These are phyloP conservation scores for Todus mexicanus DNA, from an alignment of 2,797 vertebrate genomes.

Conservation along the genomic window DNA sequence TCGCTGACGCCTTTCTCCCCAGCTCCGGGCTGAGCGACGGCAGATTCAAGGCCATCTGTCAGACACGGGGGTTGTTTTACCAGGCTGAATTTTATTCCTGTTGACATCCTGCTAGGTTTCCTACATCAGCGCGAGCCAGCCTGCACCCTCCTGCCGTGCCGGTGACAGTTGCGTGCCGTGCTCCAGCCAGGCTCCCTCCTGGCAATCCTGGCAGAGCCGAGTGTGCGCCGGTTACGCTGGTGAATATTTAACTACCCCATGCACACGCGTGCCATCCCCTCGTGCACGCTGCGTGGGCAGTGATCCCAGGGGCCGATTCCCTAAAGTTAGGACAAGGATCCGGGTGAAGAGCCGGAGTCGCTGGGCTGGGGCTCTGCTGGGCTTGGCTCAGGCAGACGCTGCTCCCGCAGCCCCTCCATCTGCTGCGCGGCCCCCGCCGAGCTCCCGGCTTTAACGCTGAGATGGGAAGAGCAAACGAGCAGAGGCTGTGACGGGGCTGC, in stretches of 20 bases:
- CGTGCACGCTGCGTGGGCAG: neutral
- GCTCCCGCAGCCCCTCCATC: neutral
- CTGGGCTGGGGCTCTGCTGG: too few relatives aligned
- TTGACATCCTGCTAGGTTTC: neutral
- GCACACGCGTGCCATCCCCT: rapidly evolving
- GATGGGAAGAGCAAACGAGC: neutral
- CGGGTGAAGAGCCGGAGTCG: neutral
- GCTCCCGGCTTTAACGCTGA: neutral
- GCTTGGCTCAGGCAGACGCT: neutral
- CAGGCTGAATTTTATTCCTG: neutral
- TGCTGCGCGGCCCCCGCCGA: neutral
- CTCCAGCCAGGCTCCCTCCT: neutral
- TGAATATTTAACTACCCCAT: too few relatives aligned
- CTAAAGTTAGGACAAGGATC: neutral
- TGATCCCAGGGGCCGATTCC: rapidly evolving
- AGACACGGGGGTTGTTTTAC: neutral
- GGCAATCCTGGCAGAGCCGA: rapidly evolving
- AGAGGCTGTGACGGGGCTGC: neutral
- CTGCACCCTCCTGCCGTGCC: neutral
- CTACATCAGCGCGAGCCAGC: neutral
- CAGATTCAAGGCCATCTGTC: neutral
- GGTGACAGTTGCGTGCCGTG: rapidly evolving
- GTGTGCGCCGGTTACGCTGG: rapidly evolving
- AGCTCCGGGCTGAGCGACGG: neutral
- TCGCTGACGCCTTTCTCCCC: neutral